A percentile compares a stretch with the other conserved stretches of the same genome.
Conservation (phyloP, 2,797 vertebrate species). For the Melanogrammus aeglefinus region DNA sequence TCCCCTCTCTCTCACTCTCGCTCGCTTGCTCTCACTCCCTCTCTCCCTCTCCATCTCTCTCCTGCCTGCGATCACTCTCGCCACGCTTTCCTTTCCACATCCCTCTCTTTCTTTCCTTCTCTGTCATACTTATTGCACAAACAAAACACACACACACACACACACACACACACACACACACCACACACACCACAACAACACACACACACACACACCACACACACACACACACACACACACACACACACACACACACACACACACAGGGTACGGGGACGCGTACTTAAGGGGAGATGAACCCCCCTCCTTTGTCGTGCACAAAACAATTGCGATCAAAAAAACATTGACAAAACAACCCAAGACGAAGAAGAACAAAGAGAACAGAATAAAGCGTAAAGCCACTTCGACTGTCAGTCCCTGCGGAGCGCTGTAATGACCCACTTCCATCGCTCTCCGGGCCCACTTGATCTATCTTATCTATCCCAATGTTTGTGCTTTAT, state of each 20-base stretch:
- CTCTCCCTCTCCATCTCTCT: neutral
- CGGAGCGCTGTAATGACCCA: slow-evolving; percentile 65
- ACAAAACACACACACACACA: neutral
- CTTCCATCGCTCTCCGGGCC: slow-evolving; percentile 45
- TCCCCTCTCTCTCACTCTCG: neutral
- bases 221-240: neutral
- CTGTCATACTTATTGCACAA: neutral
- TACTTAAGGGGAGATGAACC: neutral
- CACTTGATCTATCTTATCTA: slow-evolving; percentile 54
- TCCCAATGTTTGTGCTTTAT: neutral
- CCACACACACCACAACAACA: no score
- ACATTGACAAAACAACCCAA: slow-evolving; percentile 22
- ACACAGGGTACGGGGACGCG: neutral
- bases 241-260: neutral
- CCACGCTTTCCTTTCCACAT: neutral
- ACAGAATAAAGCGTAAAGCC: slow-evolving; percentile 26
- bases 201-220: slow-evolving; percentile 12
- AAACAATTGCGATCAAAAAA: slow-evolving; percentile 9
- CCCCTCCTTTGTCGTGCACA: neutral
- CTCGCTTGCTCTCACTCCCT: neutral
- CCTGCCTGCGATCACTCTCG: neutral
- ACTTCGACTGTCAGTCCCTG: slow-evolving; percentile 52
- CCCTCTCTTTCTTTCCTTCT: neutral
- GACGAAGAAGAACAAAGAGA: slow-evolving; percentile 34
- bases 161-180: neutral